Base-by-base conservation (phyloP, 1,140 invertebrate genomes). In the Dysdera silvatica region DNA sequence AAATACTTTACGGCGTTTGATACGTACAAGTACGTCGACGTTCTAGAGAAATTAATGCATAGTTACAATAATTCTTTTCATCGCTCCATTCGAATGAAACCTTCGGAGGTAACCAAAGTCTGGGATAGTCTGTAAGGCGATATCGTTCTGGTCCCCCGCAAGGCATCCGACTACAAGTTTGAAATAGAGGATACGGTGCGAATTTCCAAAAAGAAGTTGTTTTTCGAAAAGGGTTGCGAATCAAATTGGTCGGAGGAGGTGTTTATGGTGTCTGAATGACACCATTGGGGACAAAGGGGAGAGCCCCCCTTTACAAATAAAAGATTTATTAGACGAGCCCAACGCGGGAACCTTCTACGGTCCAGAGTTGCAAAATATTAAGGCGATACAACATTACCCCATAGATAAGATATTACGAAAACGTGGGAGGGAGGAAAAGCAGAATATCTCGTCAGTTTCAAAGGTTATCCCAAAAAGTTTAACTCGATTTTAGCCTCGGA, bases 1-100 rank as follows among this genome's bases (percentile, higher is more conserved):
- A 72, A 71, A 52, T 76, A 66, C 26, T 79, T 80, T 65, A 75
- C 72, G 67, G 56, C 71, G 45, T 61, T 71, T 23, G 74, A 75
- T 6, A 73, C 67, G 26, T 73, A 77, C 58, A 73, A 74, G 43
- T 80, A 74, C 71, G 58, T 75, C 1, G 57, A 75, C 65, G 71
- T 73, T 6, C 67, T 79, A 47, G 47, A 60, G 14, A 45, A 76
- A 33, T 29, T 79, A 29, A 68, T 76, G n/a, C 8, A 71, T 20
- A 48, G 68, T 24, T 80, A 80, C 65, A 80, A 80, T 71, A 70
- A 74, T 52, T 72, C 67, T 37, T 65, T 63, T 60, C 77, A 80
- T 73, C 43, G 73, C 51, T 76, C 71, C 8, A 79, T 78, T n/a
- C 68, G 69, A 68, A 73, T 74, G 65, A 69, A 59, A 35, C 78